Evolutionary conservation across 2,113 vertebrate genomes (phyloP).

Genomic region (Lepus timidus): DNA sequence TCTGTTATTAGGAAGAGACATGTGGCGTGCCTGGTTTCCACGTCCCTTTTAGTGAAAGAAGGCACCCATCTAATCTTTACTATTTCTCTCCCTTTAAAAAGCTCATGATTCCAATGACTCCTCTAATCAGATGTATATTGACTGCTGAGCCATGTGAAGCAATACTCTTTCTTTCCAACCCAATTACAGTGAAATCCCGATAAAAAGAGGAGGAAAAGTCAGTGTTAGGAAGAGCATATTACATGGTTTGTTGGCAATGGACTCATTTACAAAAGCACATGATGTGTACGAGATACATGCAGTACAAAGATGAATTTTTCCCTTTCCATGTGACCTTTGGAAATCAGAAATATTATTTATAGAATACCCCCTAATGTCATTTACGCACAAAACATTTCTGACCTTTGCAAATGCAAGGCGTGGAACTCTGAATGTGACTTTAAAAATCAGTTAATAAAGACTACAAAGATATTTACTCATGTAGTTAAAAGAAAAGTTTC

Average conservation of each 20-base stretch:
- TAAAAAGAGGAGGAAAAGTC: neutral
- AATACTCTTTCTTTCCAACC: neutral
- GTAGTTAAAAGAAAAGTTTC: conserved; percentile 44
- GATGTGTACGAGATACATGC: neutral
- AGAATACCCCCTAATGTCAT: neutral
- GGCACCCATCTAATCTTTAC: neutral
- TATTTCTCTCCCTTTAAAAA: neutral
- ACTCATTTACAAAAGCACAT: conserved; percentile 6
- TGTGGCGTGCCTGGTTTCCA: neutral
- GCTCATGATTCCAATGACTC: neutral
- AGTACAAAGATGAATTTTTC: conserved; percentile 39
- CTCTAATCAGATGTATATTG: neutral
- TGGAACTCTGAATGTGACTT: conserved; percentile 70
- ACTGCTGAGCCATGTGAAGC: neutral
- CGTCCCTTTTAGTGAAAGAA: neutral
- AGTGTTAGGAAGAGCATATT: neutral
- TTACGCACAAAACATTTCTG: conserved; percentile 67
- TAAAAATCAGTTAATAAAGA: conserved; percentile 77
- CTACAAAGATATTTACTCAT: conserved; percentile 71
- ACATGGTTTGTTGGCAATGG: neutral
- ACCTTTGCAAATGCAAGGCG: conserved; percentile 73
- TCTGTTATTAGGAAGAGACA: neutral
- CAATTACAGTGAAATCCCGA: neutral
- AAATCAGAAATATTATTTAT: conserved; percentile 74
- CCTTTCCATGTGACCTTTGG: conserved; percentile 72